phyloP scores from a whole-genome alignment of 2,113 vertebrate genomes.

The Amblyopsis rosae region DNA sequence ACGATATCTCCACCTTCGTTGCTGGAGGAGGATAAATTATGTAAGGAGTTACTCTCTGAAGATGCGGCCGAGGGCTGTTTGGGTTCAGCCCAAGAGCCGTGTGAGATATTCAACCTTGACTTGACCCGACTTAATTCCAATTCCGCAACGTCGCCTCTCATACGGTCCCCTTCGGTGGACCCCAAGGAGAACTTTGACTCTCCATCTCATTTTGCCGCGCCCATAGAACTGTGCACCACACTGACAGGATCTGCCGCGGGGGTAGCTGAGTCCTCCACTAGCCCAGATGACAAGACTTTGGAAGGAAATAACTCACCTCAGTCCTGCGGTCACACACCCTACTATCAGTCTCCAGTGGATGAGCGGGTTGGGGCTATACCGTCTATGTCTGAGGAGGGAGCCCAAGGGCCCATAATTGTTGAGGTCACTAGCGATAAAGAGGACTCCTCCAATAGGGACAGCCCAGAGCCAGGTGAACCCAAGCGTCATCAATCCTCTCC shows the following conservation, averaged over 20 bases:
- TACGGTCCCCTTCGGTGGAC: slow-evolving; percentile 88
- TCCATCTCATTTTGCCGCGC: slow-evolving; percentile 80
- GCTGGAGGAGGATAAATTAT: slow-evolving; percentile 88
- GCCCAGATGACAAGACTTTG: slow-evolving; percentile 91
- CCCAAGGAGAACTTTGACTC: slow-evolving; percentile 85
- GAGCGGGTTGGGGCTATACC: slow-evolving; percentile 83
- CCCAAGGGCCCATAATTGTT: slow-evolving; percentile 80
- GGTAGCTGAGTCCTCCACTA: slow-evolving; percentile 77
- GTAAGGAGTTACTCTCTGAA: slow-evolving; percentile 61
- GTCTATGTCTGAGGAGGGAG: slow-evolving; percentile 67
- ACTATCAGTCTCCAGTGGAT: slow-evolving; percentile 94
- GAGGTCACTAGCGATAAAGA: slow-evolving; percentile 88
- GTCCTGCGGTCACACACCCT: slow-evolving; percentile 95
- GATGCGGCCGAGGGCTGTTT: slow-evolving; percentile 44
- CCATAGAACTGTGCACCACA: slow-evolving; percentile 78
- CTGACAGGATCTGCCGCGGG: slow-evolving; percentile 64
- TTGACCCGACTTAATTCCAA: slow-evolving; percentile 68
- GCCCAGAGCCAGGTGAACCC: slow-evolving; percentile 85
- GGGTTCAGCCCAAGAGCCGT: slow-evolving; percentile 38
- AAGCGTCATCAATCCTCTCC: slow-evolving; percentile 77
- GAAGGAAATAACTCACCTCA: slow-evolving; percentile 89
- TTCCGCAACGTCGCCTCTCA: slow-evolving; percentile 78
- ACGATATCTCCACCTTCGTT: slow-evolving; percentile 91
- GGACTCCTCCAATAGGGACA: slow-evolving; percentile 79
- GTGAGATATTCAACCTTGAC: slow-evolving; percentile 58